Base-by-base conservation (phyloP, 2,888 invertebrate genomes). In the Nomada fabriciana region DNA sequence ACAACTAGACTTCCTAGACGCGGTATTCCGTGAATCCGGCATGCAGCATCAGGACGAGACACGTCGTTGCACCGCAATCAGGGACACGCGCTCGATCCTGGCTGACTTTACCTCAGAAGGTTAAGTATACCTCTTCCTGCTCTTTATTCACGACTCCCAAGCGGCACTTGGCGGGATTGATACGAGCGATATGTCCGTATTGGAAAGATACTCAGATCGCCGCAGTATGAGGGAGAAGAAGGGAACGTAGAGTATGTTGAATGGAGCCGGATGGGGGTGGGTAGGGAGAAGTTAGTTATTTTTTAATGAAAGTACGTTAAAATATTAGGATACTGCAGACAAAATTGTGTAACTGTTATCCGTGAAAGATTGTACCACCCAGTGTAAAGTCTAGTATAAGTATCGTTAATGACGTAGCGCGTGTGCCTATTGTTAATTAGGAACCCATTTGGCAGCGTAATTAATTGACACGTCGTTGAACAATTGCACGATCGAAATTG, bases 11-110 rank as follows among this genome's bases (percentile, higher is more conserved):
- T 86, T 88, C 83, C 78, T 81, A 70, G 76, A 69, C 61, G 74
- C 64, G 81, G 59, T 69, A 84, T 87, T 84, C 79, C 77, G 68
- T 77, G 81, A 77, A 81, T 78, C 59, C 63, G 74, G 81, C 47
- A 64, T 68, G 82, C 47, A 59, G 82, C 65, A 59, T 59, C 74
- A 42, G 69, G 76, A 82, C 57, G 76, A 75, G 70, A 61, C 63
- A 76, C 72, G 75, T 82, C 78, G 65, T 80, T 89, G 87, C 88
- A 89, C 89, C 87, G 85, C 90, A 91, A 91, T 91, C 91, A 91
- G 91, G 88, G 89, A 91, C 91, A 91, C 90, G 91, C 89, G 91
- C 88, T 88, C 83, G 83, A 86, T 80, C 82, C 73, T 77, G 72
- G 15, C 79, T 76, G 89, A 80, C 79, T 87, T 85, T 86, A 88